Conservation (phyloP, 2,888 invertebrate species). For the Agelastica alni region DNA sequence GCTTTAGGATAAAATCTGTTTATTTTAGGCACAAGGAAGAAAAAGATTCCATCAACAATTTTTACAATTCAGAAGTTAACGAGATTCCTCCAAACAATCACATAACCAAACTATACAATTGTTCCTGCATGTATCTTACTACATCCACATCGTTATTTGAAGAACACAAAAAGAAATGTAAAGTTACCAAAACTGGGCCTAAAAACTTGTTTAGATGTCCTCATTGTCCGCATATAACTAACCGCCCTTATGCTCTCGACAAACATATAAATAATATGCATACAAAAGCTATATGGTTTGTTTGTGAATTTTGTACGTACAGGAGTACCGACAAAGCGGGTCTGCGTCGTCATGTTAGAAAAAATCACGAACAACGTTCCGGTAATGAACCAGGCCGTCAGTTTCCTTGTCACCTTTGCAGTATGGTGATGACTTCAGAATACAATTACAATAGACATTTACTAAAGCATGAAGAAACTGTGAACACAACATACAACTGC, state of each 20-base stretch:
- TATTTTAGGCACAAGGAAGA: constrained; percentile 1
- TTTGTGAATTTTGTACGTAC: constrained; percentile 38
- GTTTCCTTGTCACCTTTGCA: constrained; percentile 15
- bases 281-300: constrained; percentile 34
- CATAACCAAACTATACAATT: constrained; percentile 27
- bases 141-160: constrained; percentile 20
- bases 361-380: constrained; percentile 22
- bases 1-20: too few species aligned
- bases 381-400: constrained; percentile 9
- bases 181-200: neutral
- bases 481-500: constrained; percentile 26
- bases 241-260: constrained; percentile 29
- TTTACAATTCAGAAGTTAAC: neutral
- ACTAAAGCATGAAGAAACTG: constrained; percentile 24
- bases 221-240: constrained; percentile 33
- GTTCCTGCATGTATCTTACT: constrained; percentile 34
- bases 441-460: constrained; percentile 29
- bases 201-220: constrained; percentile 30
- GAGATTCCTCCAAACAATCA: neutral
- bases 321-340: constrained; percentile 36
- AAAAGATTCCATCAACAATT: neutral
- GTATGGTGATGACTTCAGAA: constrained; percentile 16
- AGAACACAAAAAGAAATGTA: constrained; percentile 30
- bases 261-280: constrained; percentile 38
- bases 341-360: constrained; percentile 32